phyloP scores from a whole-genome alignment of 2,113 vertebrate species.

The Mesembrinibis cayennensis region DNA sequence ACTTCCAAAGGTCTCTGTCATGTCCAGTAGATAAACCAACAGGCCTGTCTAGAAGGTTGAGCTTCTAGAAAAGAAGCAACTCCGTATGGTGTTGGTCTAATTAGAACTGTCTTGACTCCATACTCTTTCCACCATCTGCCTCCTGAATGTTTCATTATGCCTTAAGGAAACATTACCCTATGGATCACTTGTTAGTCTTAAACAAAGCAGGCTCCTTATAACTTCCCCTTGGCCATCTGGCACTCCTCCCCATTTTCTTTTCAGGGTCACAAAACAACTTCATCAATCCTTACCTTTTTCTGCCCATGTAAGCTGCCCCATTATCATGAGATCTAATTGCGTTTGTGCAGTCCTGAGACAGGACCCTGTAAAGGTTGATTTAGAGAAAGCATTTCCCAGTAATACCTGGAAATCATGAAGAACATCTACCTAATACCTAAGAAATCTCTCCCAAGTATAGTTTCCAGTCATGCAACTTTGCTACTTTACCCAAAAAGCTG shows the following conservation, averaged over 20 bases:
- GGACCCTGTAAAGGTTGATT: neutral
- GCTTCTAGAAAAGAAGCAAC: neutral
- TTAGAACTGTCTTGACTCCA: slow-evolving; percentile 26
- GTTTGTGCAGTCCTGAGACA: neutral
- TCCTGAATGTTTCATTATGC: slow-evolving; percentile 53
- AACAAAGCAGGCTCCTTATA: neutral
- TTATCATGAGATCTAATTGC: neutral
- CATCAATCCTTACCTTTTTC: neutral
- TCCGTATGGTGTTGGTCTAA: slow-evolving; percentile 18
- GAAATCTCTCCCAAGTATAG: neutral
- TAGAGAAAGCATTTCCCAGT: neutral
- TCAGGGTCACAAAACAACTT: neutral
- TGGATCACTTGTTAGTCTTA: slow-evolving; percentile 35
- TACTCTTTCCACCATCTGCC: slow-evolving; percentile 9
- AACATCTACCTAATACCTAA: neutral
- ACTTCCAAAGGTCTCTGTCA: neutral
- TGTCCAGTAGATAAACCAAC: neutral
- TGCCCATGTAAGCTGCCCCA: neutral
- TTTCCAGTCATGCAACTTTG: neutral
- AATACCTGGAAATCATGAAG: neutral
- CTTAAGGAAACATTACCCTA: slow-evolving; percentile 49
- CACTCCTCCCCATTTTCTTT: neutral
- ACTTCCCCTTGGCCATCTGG: slow-evolving; percentile 12
- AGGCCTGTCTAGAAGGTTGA: neutral
- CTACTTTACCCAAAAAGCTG: neutral